Percentiles rank a stretch among this genome's conserved stretches.
Conservation (phyloP, 2,888 invertebrate genomes). For the Antheraea yamamai region DNA sequence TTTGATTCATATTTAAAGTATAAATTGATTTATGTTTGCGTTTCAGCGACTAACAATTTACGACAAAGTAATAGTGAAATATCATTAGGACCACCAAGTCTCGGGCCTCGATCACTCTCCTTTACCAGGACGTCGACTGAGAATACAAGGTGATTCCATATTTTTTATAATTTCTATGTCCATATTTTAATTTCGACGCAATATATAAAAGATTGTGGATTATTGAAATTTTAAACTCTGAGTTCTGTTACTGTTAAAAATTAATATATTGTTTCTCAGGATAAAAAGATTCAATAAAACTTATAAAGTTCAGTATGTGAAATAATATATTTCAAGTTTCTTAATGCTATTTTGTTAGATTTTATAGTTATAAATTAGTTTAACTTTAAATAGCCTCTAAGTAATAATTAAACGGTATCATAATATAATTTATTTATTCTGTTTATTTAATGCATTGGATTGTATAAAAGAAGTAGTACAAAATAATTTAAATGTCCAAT, state of each 20-base stretch:
- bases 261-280: no score
- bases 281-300: not conserved
- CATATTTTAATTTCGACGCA: not conserved
- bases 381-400: not conserved
- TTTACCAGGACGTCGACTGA: slow-evolving; percentile 67
- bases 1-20: slow-evolving; percentile 13
- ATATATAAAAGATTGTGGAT: not conserved
- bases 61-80: slow-evolving; percentile 75
- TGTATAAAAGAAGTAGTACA: not conserved
- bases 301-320: not conserved
- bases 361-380: not conserved
- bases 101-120: slow-evolving; percentile 73
- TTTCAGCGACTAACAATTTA: slow-evolving; percentile 62
- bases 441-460: not conserved
- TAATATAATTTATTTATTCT: not conserved
- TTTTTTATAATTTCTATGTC: not conserved
- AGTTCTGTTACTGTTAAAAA: not conserved
- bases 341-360: not conserved
- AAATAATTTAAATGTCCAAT: not conserved
- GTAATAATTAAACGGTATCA: not conserved
- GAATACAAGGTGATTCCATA: slow-evolving; percentile 52
- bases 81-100: slow-evolving; percentile 66
- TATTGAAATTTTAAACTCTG: not conserved
- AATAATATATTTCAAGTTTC: not conserved
- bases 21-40: slow-evolving; percentile 20